Evolutionary conservation across 2,113 vertebrate genomes (phyloP).

Genomic region (Orycteropus afer): DNA sequence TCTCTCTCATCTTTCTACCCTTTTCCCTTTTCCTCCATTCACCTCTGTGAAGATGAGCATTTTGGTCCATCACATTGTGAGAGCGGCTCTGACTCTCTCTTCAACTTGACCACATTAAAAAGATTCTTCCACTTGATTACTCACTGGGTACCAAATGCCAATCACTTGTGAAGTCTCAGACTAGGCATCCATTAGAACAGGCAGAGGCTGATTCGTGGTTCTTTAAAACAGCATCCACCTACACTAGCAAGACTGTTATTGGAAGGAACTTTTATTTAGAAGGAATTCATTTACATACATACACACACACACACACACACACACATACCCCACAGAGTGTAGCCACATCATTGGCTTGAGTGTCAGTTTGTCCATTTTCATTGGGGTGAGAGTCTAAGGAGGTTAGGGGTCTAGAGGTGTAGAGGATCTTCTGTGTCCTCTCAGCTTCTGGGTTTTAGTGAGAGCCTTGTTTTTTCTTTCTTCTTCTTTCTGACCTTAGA

Average conservation of each 20-base stretch:
- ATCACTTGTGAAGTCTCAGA: slow-evolving; percentile 21
- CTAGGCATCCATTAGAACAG: not conserved
- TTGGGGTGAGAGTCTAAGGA: not conserved
- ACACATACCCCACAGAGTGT: not conserved
- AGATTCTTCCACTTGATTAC: slow-evolving; percentile 50
- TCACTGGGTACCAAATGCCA: slow-evolving; percentile 33
- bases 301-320: not conserved
- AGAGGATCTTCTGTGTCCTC: not conserved
- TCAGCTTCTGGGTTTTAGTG: not conserved
- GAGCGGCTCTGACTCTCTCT: not conserved
- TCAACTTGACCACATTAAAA: slow-evolving; percentile 35
- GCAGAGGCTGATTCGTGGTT: slow-evolving; percentile 1
- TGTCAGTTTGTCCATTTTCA: not conserved
- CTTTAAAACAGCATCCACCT: not conserved
- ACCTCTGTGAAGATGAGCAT: not conserved
- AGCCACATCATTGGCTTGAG: not conserved
- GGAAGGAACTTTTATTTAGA: not conserved
- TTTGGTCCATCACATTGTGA: not conserved
- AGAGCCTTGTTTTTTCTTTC: not conserved
- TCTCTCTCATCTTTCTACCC: not conserved
- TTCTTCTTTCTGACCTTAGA: not conserved
- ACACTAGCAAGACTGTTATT: not conserved
- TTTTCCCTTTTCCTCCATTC: not conserved
- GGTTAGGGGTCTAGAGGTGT: not conserved
- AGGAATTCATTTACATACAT: slow-evolving; percentile 29